Percentiles rank a stretch among this genome's conserved stretches.
phyloP scores from a whole-genome alignment of 2,888 invertebrate species.

The Xiphydria camelus region DNA sequence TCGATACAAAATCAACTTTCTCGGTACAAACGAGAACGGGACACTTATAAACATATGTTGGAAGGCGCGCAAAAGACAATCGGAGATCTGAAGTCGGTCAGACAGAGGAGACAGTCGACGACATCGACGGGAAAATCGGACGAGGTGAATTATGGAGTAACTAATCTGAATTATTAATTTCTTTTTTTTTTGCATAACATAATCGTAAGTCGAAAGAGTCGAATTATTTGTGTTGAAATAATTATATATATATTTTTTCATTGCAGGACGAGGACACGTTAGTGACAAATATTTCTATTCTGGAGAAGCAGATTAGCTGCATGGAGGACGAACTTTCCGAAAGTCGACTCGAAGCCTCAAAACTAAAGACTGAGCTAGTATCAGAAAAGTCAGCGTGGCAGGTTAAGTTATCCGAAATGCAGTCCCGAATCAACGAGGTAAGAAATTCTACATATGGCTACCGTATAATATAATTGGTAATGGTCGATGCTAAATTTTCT shows the following conservation, averaged over 20 bases:
- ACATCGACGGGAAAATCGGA: slow-evolving; percentile 74
- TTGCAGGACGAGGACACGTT: slow-evolving; percentile 70
- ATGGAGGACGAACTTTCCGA: slow-evolving; percentile 89
- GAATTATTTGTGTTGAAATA: not conserved
- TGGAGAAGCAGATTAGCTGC: slow-evolving; percentile 83
- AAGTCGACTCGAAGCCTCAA: slow-evolving; percentile 77
- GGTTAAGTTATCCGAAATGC: slow-evolving; percentile 85
- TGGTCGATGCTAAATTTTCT: slow-evolving; percentile 8
- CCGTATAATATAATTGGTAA: not conserved
- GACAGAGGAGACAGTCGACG: slow-evolving; percentile 43
- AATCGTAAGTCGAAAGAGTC: slow-evolving; percentile 2
- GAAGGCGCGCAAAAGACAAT: slow-evolving; percentile 86
- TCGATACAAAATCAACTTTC: slow-evolving; percentile 76
- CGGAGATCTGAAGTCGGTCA: slow-evolving; percentile 68
- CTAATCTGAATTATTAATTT: not conserved
- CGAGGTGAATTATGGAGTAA: slow-evolving; percentile 65
- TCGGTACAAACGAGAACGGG: slow-evolving; percentile 84
- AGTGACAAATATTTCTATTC: slow-evolving; percentile 67
- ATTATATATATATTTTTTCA: slow-evolving; percentile 13
- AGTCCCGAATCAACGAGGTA: slow-evolving; percentile 83
- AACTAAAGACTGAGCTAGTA: slow-evolving; percentile 85
- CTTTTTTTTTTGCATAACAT: slow-evolving; percentile 9
- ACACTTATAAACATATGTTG: slow-evolving; percentile 87
- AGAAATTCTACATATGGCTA: slow-evolving; percentile 12
- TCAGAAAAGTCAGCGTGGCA: slow-evolving; percentile 86